Conservation (phyloP, 2,888 invertebrate genomes). For the Yponomeuta malinellus region DNA sequence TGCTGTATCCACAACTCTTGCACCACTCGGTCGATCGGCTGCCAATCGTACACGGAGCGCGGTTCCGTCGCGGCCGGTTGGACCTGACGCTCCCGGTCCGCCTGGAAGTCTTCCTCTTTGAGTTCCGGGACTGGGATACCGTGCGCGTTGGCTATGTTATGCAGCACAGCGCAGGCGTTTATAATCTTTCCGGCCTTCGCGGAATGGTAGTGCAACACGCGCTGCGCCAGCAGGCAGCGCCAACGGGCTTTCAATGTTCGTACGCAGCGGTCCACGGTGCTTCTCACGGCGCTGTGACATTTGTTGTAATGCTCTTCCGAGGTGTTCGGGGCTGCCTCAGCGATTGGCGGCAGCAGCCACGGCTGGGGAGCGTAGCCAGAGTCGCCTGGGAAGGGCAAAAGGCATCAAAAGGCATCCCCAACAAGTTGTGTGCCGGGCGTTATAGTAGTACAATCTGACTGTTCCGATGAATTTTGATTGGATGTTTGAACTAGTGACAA, state of each 20-base stretch:
- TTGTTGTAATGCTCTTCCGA: conserved; percentile 15
- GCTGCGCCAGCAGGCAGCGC: conserved; percentile 6
- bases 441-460: too few relatives aligned
- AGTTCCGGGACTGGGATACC: neutral
- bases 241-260: conserved; percentile 16
- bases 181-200: neutral
- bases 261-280: conserved; percentile 14
- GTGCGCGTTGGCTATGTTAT: neutral
- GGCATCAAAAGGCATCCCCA: too few relatives aligned
- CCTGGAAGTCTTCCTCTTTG: too few relatives aligned
- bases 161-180: neutral
- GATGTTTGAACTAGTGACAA: too few relatives aligned
- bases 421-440: too few relatives aligned
- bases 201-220: neutral
- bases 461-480: too few relatives aligned
- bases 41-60: too few relatives aligned
- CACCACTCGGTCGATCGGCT: too few relatives aligned
- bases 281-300: conserved; percentile 11
- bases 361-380: conserved; percentile 14
- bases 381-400: conserved; percentile 8
- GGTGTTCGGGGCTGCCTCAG: conserved; percentile 6
- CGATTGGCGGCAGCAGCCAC: conserved; percentile 14
- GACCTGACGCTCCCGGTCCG: too few relatives aligned
- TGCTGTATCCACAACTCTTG: too few relatives aligned
- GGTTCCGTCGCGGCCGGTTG: too few relatives aligned